phyloP scores from a whole-genome alignment of 1,140 invertebrate species.

The Pomacea maculata region DNA sequence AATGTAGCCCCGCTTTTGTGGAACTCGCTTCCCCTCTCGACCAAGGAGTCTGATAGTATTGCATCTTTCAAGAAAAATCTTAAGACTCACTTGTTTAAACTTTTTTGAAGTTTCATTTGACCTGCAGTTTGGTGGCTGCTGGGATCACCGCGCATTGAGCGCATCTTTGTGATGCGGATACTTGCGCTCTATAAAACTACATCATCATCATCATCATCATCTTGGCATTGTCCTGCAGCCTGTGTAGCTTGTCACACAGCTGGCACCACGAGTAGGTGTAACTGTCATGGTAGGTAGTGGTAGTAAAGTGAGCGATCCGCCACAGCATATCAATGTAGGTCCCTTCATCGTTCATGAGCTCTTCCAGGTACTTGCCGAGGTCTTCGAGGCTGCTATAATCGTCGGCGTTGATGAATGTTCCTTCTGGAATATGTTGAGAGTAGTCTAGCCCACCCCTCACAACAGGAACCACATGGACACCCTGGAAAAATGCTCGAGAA shows the following conservation, averaged over 20 bases:
- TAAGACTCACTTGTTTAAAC: too few relatives aligned
- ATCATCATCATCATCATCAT: too few relatives aligned
- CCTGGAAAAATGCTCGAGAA: slow-evolving; percentile 38
- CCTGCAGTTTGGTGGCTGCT: too few relatives aligned
- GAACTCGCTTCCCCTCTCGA: too few relatives aligned
- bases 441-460: slow-evolving; percentile 71
- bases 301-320: neutral
- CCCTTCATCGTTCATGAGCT: slow-evolving; percentile 42
- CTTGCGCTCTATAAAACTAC: too few relatives aligned
- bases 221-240: neutral
- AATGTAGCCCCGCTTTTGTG: too few relatives aligned
- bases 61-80: too few relatives aligned
- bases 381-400: slow-evolving; percentile 88
- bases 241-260: slow-evolving; percentile 3
- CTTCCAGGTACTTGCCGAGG: slow-evolving; percentile 83
- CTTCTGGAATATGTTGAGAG: slow-evolving; percentile 71
- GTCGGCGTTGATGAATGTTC: slow-evolving; percentile 91
- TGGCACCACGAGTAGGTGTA: slow-evolving; percentile 13
- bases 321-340: slow-evolving; percentile 7
- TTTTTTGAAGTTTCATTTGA: too few relatives aligned
- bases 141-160: too few relatives aligned
- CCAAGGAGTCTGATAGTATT: too few relatives aligned
- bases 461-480: slow-evolving; percentile 57
- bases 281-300: slow-evolving; percentile 7
- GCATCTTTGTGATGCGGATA: too few relatives aligned